A percentile compares a stretch with the other conserved stretches of the same genome.
Evolutionary conservation across 30 jellyfish, hydroid and myxozoan genomes (phyloP).

Genomic region (Rhopilema esculentum): DNA sequence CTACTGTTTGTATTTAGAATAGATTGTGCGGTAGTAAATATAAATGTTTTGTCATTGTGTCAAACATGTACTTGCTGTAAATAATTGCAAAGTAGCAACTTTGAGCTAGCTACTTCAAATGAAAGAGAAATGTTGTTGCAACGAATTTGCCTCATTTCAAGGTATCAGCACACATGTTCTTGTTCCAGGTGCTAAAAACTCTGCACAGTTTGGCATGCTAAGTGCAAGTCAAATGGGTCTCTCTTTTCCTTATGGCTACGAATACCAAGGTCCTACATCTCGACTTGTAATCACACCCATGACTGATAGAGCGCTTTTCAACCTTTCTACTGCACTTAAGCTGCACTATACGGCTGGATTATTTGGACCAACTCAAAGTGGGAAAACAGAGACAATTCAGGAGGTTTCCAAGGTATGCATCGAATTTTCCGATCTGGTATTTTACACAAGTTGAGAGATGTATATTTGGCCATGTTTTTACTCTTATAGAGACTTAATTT

Average conservation of each 20-base stretch:
- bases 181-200: constrained; percentile 16
- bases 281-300: constrained; percentile 54
- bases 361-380: constrained; percentile 66
- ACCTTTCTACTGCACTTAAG: constrained; percentile 43
- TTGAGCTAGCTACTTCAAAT: background rate
- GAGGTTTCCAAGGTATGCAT: constrained; percentile 59
- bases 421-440: background rate
- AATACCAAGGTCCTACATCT: constrained; percentile 50
- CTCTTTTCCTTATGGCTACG: constrained; percentile 67
- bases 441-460: too few species aligned
- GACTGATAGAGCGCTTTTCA: constrained; percentile 59
- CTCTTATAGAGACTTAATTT: background rate
- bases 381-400: constrained; percentile 50
- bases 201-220: constrained; percentile 44
- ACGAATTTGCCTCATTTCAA: background rate
- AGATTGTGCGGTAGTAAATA: too few species aligned
- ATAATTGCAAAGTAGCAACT: background rate
- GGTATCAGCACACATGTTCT: too few species aligned
- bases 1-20: too few species aligned
- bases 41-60: too few species aligned
- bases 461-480: background rate
- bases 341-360: constrained; percentile 56
- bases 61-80: too few species aligned
- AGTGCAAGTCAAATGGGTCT: constrained; percentile 30
- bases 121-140: background rate